Conservation (phyloP, 2,888 invertebrate genomes). For the Bembecia ichneumoniformis region DNA sequence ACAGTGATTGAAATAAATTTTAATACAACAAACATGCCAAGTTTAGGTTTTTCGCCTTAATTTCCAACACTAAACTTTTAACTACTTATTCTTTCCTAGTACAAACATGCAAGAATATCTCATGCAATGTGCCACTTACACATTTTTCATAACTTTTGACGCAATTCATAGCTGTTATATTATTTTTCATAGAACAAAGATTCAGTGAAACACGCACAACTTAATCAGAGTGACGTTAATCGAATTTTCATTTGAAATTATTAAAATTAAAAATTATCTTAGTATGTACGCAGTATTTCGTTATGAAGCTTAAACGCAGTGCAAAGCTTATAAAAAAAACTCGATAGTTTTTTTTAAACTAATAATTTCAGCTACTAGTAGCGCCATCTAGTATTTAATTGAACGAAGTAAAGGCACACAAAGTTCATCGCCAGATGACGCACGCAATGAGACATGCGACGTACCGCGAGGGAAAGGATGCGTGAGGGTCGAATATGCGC, state of each 20-base stretch:
- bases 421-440: constrained; percentile 52
- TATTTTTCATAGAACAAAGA: no score
- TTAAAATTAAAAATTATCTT: neutral
- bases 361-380: constrained; percentile 18
- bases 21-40: no score
- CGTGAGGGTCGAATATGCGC: constrained; percentile 82
- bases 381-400: constrained; percentile 41
- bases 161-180: no score
- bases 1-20: no score
- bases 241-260: neutral
- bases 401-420: constrained; percentile 35
- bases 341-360: neutral
- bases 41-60: no score
- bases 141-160: no score
- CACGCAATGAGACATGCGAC: constrained; percentile 34
- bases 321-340: constrained; percentile 15
- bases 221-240: no score
- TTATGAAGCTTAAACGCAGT: constrained; percentile 16
- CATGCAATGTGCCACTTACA: no score
- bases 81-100: constrained; percentile 6
- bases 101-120: no score
- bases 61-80: neutral
- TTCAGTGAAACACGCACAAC: no score
- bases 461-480: constrained; percentile 70
- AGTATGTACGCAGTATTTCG: neutral